Evolutionary conservation across 1,140 invertebrate species (phyloP).

Genomic region (Nephotettix cincticeps): DNA sequence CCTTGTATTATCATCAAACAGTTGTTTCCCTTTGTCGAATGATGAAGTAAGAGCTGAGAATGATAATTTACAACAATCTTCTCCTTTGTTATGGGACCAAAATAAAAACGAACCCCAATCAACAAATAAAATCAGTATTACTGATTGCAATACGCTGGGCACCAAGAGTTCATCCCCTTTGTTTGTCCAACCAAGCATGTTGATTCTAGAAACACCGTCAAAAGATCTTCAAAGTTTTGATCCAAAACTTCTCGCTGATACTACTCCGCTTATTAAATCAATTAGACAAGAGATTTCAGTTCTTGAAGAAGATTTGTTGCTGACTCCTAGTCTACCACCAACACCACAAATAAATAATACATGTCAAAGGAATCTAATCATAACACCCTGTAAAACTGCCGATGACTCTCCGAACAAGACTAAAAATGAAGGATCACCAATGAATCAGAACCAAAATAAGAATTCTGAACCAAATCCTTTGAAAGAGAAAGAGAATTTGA

Average conservation of each 20-base stretch:
- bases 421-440: too few species aligned
- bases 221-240: not conserved
- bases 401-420: too few species aligned
- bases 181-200: not conserved
- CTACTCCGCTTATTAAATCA: not conserved
- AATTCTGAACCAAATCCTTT: too few species aligned
- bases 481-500: too few species aligned
- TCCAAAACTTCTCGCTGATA: not conserved
- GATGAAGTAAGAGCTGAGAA: not conserved
- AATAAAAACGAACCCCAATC: too few species aligned
- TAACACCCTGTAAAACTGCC: not conserved
- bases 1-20: not conserved
- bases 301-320: slow-evolving; percentile 3
- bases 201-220: not conserved
- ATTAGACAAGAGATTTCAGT: slow-evolving; percentile 6
- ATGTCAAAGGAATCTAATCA: not conserved
- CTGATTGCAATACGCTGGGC: too few species aligned
- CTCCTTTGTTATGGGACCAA: too few species aligned
- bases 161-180: too few species aligned
- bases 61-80: not conserved
- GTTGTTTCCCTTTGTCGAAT: not conserved
- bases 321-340: slow-evolving; percentile 18
- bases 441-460: too few species aligned
- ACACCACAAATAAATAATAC: not conserved
- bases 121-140: too few species aligned